Evolutionary conservation across 2,797 vertebrate genomes (phyloP).

Genomic region (Esox lucius): DNA sequence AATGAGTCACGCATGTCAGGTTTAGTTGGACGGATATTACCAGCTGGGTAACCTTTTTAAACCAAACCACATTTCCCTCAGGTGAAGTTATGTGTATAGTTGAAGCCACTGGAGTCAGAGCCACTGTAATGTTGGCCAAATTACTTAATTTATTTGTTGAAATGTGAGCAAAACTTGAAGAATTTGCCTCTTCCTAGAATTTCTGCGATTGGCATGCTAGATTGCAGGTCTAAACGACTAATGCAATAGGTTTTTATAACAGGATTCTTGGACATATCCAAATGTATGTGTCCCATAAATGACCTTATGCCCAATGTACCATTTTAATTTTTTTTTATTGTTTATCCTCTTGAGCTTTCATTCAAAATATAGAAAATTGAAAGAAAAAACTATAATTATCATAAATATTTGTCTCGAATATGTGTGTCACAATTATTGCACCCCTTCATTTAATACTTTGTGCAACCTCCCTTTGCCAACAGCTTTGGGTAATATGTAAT

Average conservation of each 20-base stretch:
- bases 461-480: too few relatives aligned
- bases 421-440: too few relatives aligned
- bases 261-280: constrained; percentile 10
- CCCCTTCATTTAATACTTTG: too few relatives aligned
- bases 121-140: constrained; percentile 31
- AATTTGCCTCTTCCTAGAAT: background rate
- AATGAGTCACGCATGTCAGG: constrained; percentile 1
- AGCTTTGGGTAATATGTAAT: too few relatives aligned
- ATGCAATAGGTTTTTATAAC: constrained; percentile 10
- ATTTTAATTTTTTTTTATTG: too few relatives aligned
- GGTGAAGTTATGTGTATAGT: constrained; percentile 35
- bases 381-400: too few relatives aligned
- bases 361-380: too few relatives aligned
- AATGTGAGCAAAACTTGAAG: constrained; percentile 23
- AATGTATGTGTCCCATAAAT: background rate
- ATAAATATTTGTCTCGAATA: too few relatives aligned
- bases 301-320: too few relatives aligned
- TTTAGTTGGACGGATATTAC: constrained; percentile 32
- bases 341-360: too few relatives aligned
- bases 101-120: background rate
- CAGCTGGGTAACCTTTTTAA: constrained; percentile 37
- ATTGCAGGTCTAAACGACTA: background rate
- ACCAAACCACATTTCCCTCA: constrained; percentile 22
- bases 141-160: constrained; percentile 25
- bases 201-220: constrained; percentile 8